Evolutionary conservation across 2,113 vertebrate genomes (phyloP).

Genomic region (Otolemur garnettii): DNA sequence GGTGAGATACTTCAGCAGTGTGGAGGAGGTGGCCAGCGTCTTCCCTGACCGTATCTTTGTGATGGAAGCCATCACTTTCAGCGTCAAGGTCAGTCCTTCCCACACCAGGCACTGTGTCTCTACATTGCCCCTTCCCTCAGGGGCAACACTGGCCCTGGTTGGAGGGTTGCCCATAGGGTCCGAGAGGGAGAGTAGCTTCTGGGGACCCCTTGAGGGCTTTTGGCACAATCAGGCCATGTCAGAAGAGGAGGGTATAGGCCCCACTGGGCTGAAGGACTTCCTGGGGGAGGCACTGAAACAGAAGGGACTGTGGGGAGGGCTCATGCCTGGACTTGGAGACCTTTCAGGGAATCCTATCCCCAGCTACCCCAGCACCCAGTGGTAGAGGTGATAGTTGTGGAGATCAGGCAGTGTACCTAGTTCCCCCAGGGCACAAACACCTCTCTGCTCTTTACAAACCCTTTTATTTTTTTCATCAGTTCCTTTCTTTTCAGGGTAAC

Average conservation of each 20-base stretch:
- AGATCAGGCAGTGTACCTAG: background rate
- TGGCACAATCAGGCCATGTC: background rate
- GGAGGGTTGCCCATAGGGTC: background rate
- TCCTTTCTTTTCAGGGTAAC: background rate
- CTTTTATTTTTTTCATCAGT: background rate
- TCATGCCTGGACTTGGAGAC: background rate
- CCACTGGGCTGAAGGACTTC: background rate
- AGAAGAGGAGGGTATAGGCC: background rate
- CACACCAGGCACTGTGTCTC: background rate
- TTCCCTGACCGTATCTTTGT: constrained; percentile 98
- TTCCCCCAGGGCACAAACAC: background rate
- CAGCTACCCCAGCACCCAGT: background rate
- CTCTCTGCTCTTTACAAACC: background rate
- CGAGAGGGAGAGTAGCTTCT: background rate
- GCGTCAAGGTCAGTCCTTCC: constrained; percentile 93
- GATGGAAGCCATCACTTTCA: constrained; percentile 99
- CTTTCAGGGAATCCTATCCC: background rate
- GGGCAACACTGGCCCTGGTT: background rate
- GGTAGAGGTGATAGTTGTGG: background rate
- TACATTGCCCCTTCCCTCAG: too few species aligned
- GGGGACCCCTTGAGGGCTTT: background rate
- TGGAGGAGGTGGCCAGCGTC: constrained; percentile 97
- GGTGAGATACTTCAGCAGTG: constrained; percentile 96
- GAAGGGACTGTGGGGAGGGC: background rate
- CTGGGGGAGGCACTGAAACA: background rate